Conservation (phyloP, 2,888 invertebrate genomes). For the Uropetala carovei region DNA sequence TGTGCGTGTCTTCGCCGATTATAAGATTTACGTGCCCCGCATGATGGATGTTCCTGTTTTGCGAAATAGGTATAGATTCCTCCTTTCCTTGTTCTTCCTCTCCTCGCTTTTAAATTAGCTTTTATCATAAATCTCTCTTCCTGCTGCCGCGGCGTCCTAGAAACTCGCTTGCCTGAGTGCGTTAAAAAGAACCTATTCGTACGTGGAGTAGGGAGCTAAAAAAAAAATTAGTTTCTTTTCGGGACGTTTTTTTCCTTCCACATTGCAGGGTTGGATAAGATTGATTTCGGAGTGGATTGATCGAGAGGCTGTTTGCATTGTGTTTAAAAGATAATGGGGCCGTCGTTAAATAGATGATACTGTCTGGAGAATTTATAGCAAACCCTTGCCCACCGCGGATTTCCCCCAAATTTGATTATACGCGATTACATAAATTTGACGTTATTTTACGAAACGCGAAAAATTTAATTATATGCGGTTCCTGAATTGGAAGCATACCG, state of each 20-base stretch:
- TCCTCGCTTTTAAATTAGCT: conserved; percentile 36
- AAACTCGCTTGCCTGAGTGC: background rate
- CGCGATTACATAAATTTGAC: too few relatives aligned
- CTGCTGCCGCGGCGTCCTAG: background rate
- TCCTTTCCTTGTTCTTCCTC: background rate
- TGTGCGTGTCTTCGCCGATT: conserved; percentile 42
- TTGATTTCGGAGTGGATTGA: background rate
- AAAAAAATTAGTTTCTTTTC: background rate
- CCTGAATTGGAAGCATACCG: too few relatives aligned
- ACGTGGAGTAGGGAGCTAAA: background rate
- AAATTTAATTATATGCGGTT: too few relatives aligned
- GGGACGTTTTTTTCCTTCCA: background rate
- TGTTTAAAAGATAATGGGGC: too few relatives aligned
- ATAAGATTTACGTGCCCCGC: conserved; percentile 44
- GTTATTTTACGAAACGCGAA: too few relatives aligned
- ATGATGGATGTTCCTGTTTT: conserved; percentile 39
- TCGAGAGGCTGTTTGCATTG: too few relatives aligned
- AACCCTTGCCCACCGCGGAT: too few relatives aligned
- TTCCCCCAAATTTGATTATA: too few relatives aligned
- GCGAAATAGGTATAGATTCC: conserved; percentile 40
- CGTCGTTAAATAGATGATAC: too few relatives aligned
- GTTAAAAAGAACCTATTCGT: background rate
- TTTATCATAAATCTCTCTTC: conserved; percentile 45
- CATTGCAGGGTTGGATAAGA: background rate
- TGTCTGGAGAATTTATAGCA: too few relatives aligned